Conservation (phyloP, 2,113 vertebrate species). For the Percopsis transmontana region DNA sequence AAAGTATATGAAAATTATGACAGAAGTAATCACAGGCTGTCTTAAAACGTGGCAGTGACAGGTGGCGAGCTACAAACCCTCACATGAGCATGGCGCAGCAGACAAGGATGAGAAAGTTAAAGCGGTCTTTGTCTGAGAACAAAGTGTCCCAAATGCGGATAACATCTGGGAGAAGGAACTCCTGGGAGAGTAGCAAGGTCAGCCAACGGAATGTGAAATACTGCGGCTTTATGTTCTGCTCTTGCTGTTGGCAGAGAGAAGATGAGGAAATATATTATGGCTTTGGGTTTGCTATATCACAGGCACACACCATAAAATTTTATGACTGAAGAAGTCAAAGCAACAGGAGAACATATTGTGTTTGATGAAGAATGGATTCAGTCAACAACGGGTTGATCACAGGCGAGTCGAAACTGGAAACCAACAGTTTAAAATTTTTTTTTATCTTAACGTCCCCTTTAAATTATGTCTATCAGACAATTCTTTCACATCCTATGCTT, state of each 20-base stretch:
- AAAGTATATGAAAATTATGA: background rate
- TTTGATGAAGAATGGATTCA: too few relatives aligned
- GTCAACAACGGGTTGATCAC: too few relatives aligned
- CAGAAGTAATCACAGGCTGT: background rate
- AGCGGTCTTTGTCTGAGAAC: constrained; percentile 90
- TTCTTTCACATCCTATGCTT: too few relatives aligned
- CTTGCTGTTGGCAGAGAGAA: constrained; percentile 79
- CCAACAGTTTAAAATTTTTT: too few relatives aligned
- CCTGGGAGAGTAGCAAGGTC: constrained; percentile 93
- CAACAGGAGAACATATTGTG: too few relatives aligned
- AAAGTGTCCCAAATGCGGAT: constrained; percentile 98
- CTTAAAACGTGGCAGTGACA: background rate
- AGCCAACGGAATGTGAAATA: constrained; percentile 99
- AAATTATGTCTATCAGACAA: too few relatives aligned
- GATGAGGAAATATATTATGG: background rate
- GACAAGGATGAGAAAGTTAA: constrained; percentile 94
- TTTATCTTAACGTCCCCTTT: too few relatives aligned
- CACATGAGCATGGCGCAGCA: constrained; percentile 96
- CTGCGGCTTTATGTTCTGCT: constrained; percentile 98
- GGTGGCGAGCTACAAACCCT: constrained; percentile 50
- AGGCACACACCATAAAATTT: too few relatives aligned
- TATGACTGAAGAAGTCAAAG: too few relatives aligned
- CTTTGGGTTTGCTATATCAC: background rate
- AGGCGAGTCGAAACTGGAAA: too few relatives aligned
- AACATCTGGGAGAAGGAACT: constrained; percentile 95